Evolutionary conservation across 1,140 invertebrate species (phyloP).

Genomic region (Zaprionus capensis): DNA sequence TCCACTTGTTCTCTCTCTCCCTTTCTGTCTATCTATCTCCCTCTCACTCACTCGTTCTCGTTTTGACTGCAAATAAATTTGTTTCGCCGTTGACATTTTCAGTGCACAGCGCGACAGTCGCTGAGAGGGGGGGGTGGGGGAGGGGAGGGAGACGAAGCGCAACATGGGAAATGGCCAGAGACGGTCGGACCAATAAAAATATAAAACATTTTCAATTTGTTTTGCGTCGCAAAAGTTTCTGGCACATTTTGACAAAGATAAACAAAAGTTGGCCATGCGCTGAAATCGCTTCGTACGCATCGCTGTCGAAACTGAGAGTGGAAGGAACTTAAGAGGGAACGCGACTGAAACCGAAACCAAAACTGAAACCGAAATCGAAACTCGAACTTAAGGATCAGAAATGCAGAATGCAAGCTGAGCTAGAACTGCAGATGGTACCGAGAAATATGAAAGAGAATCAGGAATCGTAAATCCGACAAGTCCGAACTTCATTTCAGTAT

Average conservation of each 20-base stretch:
- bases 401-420: neutral
- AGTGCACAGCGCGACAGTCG: conserved; percentile 12
- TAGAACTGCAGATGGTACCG: neutral
- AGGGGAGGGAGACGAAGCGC: neutral
- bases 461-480: neutral
- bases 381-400: neutral
- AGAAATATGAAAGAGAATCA: neutral
- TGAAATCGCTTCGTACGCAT: conserved; percentile 36
- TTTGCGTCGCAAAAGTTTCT: conserved; percentile 57
- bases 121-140: rapidly evolving
- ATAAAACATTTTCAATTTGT: conserved; percentile 70
- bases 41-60: neutral
- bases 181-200: conserved; percentile 34
- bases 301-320: neutral
- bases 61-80: conserved; percentile 44
- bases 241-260: conserved; percentile 64
- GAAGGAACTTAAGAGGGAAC: neutral
- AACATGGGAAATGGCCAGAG: neutral
- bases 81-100: conserved; percentile 59
- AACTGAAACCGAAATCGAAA: neutral
- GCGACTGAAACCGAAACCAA: neutral
- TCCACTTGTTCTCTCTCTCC: neutral
- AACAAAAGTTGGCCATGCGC: conserved; percentile 53
- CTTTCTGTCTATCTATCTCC: neutral
- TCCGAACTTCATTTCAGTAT: neutral